Base-by-base conservation (phyloP, 2,797 vertebrate genomes). In the Chaunax sp. region DNA sequence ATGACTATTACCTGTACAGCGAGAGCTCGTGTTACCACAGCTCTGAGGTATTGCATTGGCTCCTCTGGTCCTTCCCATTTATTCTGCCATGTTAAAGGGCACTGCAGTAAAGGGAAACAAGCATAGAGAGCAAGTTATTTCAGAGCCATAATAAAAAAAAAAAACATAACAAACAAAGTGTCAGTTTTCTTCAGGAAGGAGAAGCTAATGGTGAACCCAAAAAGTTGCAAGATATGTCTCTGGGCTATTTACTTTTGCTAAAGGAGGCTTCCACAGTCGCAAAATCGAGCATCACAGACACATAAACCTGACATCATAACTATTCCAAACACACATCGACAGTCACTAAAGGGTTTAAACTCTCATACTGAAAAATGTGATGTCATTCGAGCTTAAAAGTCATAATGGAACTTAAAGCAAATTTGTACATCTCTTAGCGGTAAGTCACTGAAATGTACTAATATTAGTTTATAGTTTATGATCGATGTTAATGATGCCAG, bases 41-140 rank as follows among this genome's bases (percentile, higher is more conserved):
- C 94, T 91, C 97, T 93, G 14, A 99, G 94, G 86, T 98, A 99
- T 3, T 96, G 96, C 87, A 99, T 94, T 10, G 97, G 97, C 76
- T 99, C 98, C 64, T 98, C 97, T n/a, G 98, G 96, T 50, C 97
- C 98, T 87, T 98, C 97, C 97, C 98, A 99, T 72, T 94, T 97
- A 84, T 80, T 96, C 85, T 98, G 97, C 97, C 97, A 99, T 20
- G 72, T 81, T 64, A 84, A 52, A 50, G 89, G 87, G 78, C 88
- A 92, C 84, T 91, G 57, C 56, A 7, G 59, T 15, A 70, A 25
- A 70, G 10, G 10, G 28, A 60, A 41, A 73, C 25, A 44, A 13
- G 35, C 4, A 73, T 2, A 72, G 12, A 37, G 25, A 6, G 23
- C 4, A 59, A 52, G 9, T 63, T 41, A 75, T 57, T 72, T 13